These are phyloP conservation scores for Shinisaurus crocodilurus DNA, from an alignment of 2,113 vertebrate genomes.

Conservation along the genomic window DNA sequence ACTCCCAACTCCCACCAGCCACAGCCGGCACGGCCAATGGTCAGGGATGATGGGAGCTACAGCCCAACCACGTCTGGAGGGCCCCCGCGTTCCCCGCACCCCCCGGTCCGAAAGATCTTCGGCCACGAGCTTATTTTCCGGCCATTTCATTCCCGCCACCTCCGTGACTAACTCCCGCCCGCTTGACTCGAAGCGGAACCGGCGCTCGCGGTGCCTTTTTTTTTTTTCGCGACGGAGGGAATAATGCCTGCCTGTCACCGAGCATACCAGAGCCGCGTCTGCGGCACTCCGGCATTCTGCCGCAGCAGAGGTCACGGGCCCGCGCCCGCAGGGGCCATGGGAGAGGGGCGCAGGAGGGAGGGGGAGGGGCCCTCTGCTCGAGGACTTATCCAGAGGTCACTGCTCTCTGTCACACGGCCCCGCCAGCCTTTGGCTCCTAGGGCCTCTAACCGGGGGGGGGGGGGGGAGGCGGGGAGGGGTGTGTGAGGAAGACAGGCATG, in stretches of 20 bases:
- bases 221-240: conserved; percentile 26
- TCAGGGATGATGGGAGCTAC: too few relatives aligned
- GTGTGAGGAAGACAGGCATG: conserved; percentile 41
- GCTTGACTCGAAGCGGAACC: not conserved
- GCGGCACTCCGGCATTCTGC: conserved; percentile 69
- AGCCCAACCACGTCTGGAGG: too few relatives aligned
- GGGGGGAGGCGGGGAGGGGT: conserved; percentile 3
- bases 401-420: conserved; percentile 80
- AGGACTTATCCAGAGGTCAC: conserved; percentile 87
- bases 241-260: conserved; percentile 67
- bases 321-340: conserved; percentile 81
- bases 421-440: conserved; percentile 83
- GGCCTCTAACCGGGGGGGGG: conserved; percentile 77
- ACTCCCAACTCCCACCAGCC: too few relatives aligned
- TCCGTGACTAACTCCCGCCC: not conserved
- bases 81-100: too few relatives aligned
- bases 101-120: too few relatives aligned
- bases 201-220: not conserved
- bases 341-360: conserved; percentile 75
- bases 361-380: conserved; percentile 86
- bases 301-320: conserved; percentile 69
- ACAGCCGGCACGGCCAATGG: too few relatives aligned
- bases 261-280: conserved; percentile 68
- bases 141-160: not conserved
- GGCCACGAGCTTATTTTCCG: too few relatives aligned